These are phyloP conservation scores for Lepetodrilus schrolli DNA, from an alignment of 2,888 invertebrate genomes.

Conservation along the genomic window DNA sequence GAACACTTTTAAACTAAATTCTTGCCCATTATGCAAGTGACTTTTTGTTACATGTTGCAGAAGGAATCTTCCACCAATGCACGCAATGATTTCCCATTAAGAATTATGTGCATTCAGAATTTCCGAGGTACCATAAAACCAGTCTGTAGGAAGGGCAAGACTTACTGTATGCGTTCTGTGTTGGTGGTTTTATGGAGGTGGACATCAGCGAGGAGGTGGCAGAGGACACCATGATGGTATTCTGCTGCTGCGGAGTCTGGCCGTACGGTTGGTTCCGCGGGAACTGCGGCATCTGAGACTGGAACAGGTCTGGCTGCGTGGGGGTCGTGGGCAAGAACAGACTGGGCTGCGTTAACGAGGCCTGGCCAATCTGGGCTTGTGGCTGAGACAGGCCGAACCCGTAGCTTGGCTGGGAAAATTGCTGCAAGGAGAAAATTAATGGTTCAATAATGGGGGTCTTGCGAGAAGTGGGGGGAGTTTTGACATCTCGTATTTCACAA, in stretches of 20 bases:
- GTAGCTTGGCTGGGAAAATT: conserved; percentile 57
- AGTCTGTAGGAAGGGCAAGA: too few species aligned
- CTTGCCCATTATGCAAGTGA: too few species aligned
- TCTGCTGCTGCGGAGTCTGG: conserved; percentile 84
- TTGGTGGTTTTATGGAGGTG: conserved; percentile 83
- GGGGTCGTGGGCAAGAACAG: conserved; percentile 80
- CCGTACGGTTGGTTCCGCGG: conserved; percentile 39
- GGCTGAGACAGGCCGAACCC: conserved; percentile 78
- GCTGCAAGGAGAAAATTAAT: background rate
- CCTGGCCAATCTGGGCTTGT: conserved; percentile 58
- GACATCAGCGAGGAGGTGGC: conserved; percentile 92
- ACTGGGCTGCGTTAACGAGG: conserved; percentile 70
- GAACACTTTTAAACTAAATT: too few species aligned
- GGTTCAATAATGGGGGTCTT: too few species aligned
- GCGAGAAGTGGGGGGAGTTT: too few species aligned
- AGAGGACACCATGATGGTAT: conserved; percentile 88
- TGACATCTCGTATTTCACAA: too few species aligned
- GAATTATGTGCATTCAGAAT: too few species aligned
- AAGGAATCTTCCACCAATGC: too few species aligned
- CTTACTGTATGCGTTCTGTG: conserved; percentile 58
- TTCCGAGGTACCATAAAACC: background rate
- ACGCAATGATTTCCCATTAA: too few species aligned
- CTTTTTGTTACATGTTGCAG: too few species aligned
- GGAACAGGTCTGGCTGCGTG: conserved; percentile 76
- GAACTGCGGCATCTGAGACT: conserved; percentile 78